These are phyloP conservation scores for Orientallactaga bullata DNA, from an alignment of 2,113 vertebrate species.

Conservation along the genomic window DNA sequence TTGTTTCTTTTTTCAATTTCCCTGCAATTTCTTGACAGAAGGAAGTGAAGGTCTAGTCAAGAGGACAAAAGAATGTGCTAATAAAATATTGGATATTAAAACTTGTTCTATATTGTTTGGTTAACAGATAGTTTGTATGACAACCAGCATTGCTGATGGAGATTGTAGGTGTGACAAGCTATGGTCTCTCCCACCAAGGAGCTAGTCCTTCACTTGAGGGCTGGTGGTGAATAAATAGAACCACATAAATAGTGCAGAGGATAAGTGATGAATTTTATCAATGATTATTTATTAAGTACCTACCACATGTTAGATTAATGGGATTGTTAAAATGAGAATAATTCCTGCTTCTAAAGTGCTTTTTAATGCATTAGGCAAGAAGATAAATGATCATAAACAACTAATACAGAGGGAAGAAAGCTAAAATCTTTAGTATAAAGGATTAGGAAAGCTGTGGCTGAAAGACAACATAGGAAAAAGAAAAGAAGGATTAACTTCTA, in stretches of 20 bases:
- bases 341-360: background rate
- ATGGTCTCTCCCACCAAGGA: background rate
- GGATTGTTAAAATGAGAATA: conserved; percentile 2
- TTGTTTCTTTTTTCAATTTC: background rate
- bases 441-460: background rate
- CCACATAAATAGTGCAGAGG: background rate
- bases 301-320: conserved; percentile 1
- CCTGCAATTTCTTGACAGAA: background rate
- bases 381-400: background rate
- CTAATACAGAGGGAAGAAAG: background rate
- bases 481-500: background rate
- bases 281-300: background rate
- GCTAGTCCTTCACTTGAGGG: background rate
- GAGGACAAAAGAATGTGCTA: background rate
- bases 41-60: background rate
- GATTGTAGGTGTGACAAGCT: background rate
- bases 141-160: background rate
- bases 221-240: background rate
- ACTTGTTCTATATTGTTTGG: background rate
- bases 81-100: background rate
- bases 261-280: background rate
- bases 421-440: background rate
- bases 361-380: conserved; percentile 14
- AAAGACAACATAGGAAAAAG: background rate
- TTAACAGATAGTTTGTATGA: background rate